Evolutionary conservation across 2,113 vertebrate genomes (phyloP).

Genomic region (Malurus melanocephalus): DNA sequence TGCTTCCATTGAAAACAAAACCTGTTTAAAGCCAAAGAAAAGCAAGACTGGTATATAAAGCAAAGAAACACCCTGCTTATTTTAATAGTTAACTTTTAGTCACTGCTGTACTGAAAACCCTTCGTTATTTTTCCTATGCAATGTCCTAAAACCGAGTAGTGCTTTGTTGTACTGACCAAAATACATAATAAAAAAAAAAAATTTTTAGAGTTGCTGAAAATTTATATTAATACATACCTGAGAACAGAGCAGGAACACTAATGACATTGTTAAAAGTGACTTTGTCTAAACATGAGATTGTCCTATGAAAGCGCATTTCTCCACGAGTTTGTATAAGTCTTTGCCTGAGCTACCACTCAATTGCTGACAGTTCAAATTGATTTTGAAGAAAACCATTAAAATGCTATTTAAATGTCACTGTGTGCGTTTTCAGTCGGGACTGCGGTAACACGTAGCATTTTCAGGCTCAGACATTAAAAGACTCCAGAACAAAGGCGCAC

Average conservation of each 20-base stretch:
- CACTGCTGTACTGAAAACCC: neutral
- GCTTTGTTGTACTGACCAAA: neutral
- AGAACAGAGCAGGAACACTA: neutral
- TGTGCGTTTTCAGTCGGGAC: fast-evolving
- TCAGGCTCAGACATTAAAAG: neutral
- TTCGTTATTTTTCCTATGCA: neutral
- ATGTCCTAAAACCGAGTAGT: fast-evolving
- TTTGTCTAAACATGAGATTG: neutral
- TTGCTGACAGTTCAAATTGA: neutral
- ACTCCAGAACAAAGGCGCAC: neutral
- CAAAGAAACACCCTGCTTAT: neutral
- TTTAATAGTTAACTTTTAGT: neutral
- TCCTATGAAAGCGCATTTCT: neutral
- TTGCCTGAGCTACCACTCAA: neutral
- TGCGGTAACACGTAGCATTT: fast-evolving
- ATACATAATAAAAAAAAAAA: neutral
- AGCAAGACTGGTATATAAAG: neutral
- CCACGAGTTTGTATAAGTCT: neutral
- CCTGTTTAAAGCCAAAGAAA: neutral
- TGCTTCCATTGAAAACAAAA: neutral
- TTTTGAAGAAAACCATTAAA: neutral
- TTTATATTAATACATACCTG: neutral
- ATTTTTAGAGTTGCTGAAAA: neutral
- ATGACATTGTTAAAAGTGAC: neutral
- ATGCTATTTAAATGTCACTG: neutral